phyloP scores from a whole-genome alignment of 2,888 invertebrate species.

The Eristalis tenax region DNA sequence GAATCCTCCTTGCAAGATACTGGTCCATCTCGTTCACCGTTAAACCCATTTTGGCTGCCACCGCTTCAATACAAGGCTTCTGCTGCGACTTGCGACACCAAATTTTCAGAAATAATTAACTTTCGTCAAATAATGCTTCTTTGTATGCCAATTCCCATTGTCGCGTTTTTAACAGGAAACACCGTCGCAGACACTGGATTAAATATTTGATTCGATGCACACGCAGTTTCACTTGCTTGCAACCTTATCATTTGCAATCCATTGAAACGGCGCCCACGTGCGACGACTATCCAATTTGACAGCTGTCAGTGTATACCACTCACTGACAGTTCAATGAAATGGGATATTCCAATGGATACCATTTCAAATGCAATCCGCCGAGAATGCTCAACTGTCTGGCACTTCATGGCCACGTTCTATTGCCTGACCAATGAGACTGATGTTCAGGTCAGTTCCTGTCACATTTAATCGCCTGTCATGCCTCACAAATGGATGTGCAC shows the following conservation, averaged over 20 bases:
- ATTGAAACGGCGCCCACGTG: background rate
- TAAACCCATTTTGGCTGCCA: too few relatives aligned
- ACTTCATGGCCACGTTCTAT: background rate
- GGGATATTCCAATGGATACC: background rate
- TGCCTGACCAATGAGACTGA: background rate
- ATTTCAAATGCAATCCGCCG: background rate
- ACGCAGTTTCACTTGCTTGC: background rate
- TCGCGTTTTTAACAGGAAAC: too few relatives aligned
- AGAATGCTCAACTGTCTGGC: background rate
- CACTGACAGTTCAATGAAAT: background rate
- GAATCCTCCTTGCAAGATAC: too few relatives aligned
- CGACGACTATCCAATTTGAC: background rate
- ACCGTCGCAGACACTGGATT: too few relatives aligned
- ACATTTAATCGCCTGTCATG: background rate
- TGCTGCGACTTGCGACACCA: too few relatives aligned
- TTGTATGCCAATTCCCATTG: too few relatives aligned
- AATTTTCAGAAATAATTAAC: too few relatives aligned
- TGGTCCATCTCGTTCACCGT: too few relatives aligned
- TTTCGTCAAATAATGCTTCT: too few relatives aligned
- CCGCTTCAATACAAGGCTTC: too few relatives aligned
- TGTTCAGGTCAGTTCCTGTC: background rate
- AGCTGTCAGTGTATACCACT: background rate
- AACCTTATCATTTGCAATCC: background rate
- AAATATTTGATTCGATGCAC: too few relatives aligned
- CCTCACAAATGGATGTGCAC: background rate